A percentile compares a stretch with the other conserved stretches of the same genome.
These are phyloP conservation scores for Aelia acuminata DNA, from an alignment of 2,888 invertebrate species.

Conservation along the genomic window DNA sequence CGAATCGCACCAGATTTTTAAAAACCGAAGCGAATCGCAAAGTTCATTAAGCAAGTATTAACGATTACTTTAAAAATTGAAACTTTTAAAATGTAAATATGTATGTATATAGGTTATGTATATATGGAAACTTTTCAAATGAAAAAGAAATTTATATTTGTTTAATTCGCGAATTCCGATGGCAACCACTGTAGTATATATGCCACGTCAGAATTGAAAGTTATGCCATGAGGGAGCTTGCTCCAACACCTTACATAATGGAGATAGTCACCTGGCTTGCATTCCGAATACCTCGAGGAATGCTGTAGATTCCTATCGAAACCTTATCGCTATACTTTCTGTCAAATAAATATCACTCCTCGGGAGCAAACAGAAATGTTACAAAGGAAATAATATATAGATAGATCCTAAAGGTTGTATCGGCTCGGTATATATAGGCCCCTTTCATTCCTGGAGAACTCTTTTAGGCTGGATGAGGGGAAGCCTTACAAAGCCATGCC, in stretches of 20 bases:
- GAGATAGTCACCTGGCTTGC: not conserved
- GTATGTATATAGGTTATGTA: too few relatives aligned
- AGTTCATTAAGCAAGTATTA: not conserved
- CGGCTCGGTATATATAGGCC: not conserved
- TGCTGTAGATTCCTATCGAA: not conserved
- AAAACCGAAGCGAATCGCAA: not conserved
- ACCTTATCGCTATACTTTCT: not conserved
- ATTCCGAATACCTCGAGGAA: not conserved
- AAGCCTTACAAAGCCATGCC: not conserved
- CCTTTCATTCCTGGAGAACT: not conserved
- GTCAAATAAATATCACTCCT: conserved; percentile 5
- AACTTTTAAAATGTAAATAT: too few relatives aligned
- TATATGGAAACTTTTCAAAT: too few relatives aligned
- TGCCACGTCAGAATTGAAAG: not conserved
- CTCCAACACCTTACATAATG: not conserved
- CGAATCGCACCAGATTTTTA: too few relatives aligned
- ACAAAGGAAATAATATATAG: conserved; percentile 7
- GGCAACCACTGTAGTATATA: not conserved
- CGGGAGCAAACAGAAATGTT: not conserved
- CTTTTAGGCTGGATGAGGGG: not conserved
- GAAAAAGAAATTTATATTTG: not conserved
- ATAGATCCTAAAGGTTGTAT: not conserved
- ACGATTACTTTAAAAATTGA: not conserved
- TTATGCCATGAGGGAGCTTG: not conserved
- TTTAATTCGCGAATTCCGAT: not conserved